Base-by-base conservation (phyloP, 1,140 invertebrate species). In the Argopecten irradians region DNA sequence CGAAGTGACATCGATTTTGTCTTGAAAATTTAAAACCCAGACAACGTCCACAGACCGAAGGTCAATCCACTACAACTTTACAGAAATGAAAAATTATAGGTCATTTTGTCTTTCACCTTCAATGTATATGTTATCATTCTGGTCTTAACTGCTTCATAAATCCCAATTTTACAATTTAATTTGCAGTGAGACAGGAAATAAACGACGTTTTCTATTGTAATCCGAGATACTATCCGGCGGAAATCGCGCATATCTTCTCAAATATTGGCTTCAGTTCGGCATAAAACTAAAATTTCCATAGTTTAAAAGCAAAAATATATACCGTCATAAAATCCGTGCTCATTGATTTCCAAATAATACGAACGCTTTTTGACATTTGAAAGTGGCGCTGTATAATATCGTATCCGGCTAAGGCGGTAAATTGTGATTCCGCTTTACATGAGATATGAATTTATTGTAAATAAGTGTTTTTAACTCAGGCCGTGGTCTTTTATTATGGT, bases 321-420 rank as follows among this genome's bases (percentile, higher is more conserved):
- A 71, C 55, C 55, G 28, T 71, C 55, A 28, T 71, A 71, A 71
- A 71, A 71, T 28, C n/a, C 55, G 5, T 71, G 22, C n/a, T n/a
- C 55, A 71, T 71, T 71, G 55, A 71, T 71, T 71, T 71, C 55
- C 16, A 71, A 71, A 71, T 71, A 71, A 71, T 71, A 71, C n/a
- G 22, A 71, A 71, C 55, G 11, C 55, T 71, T 71, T 16, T 28
- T 28, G 55, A 71, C 55, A 71, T 28, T n/a, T n/a, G 22, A 1
- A 28, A n/a, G 22, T 71, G 55, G 55, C 28, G 16, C 16, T 71
- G n/a, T 16, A 71, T 71, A 71, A 71, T 71, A 71, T 71, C 55
- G n/a, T 22, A 71, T 11, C 22, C n/a, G 55, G n/a, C n/a, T 16
- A 71, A 71, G 55, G 55, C 55, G 55, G 55, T 71, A 71, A n/a